These are phyloP conservation scores for Euphonia xanthogaster DNA, from an alignment of 2,797 vertebrate species.

Conservation along the genomic window DNA sequence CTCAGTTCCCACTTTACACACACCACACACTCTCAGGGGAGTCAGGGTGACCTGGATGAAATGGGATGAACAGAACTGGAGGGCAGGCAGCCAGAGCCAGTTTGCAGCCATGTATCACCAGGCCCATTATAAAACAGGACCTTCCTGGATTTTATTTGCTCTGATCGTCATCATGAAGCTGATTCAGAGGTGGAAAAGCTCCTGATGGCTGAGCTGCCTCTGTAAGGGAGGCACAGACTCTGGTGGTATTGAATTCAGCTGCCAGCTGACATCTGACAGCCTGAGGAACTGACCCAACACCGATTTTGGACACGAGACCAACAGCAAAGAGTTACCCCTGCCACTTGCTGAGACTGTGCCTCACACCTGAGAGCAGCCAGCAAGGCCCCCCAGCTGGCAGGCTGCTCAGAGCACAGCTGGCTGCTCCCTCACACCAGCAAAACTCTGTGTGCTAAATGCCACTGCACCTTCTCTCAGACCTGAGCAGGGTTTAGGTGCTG, in stretches of 20 bases:
- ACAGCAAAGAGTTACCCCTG: background rate
- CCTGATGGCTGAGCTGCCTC: background rate
- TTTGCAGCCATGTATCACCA: background rate
- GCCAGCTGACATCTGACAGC: background rate
- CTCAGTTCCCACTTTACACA: background rate
- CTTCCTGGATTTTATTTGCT: background rate
- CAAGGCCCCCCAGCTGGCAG: slow-evolving; percentile 1
- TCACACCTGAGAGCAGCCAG: background rate
- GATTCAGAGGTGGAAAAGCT: background rate
- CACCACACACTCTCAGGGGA: background rate
- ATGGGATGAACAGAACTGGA: background rate
- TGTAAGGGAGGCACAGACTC: background rate
- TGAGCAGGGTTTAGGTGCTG: background rate
- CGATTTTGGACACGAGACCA: background rate
- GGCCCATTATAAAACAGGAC: background rate
- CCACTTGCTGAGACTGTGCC: background rate
- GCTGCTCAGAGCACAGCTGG: background rate
- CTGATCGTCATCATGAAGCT: background rate
- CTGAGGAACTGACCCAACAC: background rate
- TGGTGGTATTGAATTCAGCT: background rate
- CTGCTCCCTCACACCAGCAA: background rate
- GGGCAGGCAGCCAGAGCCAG: background rate
- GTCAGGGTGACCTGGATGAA: background rate
- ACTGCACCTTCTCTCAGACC: background rate
- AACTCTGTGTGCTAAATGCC: background rate